A percentile compares a stretch with the other conserved stretches of the same genome.
Conservation (phyloP, 2,888 invertebrate species). For the Tetrapedia diversipes region DNA sequence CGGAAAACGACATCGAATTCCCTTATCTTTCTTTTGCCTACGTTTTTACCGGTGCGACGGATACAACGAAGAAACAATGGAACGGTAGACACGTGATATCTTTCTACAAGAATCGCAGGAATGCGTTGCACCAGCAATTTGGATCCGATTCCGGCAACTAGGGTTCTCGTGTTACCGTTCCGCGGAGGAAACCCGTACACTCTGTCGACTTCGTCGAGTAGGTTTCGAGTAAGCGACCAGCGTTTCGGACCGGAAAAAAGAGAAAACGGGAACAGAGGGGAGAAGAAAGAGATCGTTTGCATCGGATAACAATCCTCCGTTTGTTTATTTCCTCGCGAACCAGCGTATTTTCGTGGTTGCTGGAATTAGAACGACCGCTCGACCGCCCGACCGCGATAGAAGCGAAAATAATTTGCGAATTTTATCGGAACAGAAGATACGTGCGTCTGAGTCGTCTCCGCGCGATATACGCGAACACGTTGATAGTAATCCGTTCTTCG, state of each 20-base stretch:
- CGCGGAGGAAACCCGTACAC: not conserved
- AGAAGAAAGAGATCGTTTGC: conserved; percentile 3
- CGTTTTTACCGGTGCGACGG: too few species aligned
- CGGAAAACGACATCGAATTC: too few species aligned
- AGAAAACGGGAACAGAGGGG: too few species aligned
- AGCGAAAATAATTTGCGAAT: conserved; percentile 20
- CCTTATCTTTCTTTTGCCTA: too few species aligned
- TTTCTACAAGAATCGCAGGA: conserved; percentile 51
- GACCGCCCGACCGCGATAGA: conserved; percentile 11
- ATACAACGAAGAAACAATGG: not conserved
- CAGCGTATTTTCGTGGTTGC: not conserved
- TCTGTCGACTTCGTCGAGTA: not conserved
- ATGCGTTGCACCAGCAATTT: conserved; percentile 55
- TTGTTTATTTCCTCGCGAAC: conserved; percentile 8
- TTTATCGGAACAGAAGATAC: conserved; percentile 3
- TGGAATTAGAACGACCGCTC: conserved; percentile 23
- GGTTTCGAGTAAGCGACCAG: not conserved
- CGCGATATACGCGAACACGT: too few species aligned
- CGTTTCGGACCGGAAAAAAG: not conserved
- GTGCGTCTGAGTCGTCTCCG: too few species aligned
- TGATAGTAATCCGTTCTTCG: not conserved
- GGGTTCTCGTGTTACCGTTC: conserved; percentile 63
- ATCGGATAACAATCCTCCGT: conserved; percentile 10
- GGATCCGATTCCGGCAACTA: conserved; percentile 43
- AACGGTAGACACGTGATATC: conserved; percentile 48